Evolutionary conservation across 2,113 vertebrate species (phyloP), one percentile per base, ranked within the genome.

Genomic region (Leptodactylus fuscus): DNA sequence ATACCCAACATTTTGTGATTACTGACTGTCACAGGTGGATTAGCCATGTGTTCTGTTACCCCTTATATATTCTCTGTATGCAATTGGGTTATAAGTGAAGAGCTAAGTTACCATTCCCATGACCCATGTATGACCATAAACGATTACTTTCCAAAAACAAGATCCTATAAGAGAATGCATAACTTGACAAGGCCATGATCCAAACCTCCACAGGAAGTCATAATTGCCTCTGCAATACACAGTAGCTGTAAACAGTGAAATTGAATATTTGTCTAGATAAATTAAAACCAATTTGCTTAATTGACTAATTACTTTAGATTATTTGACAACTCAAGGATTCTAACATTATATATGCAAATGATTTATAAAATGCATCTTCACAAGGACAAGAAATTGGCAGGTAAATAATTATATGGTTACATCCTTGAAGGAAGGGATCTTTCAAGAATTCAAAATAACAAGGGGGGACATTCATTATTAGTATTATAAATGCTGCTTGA

Each of bases 201-300:
- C 53, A 55, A 2, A 5, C 1, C 53, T 9, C 22, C 4, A 1
- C 22, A n/a, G 53, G n/a, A 55, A 55, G 5, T n/a, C 8, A 16
- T 20, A 55, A n/a, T 55, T 55, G 53, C 53, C 22, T 16, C 15
- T 55, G 18, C 4, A 55, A 20, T 53, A 16, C 18, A 53, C 20
- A 16, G 49, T 69, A 5, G 32, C 32, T 20, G 6, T 41, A 41
- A 71, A 38, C 5, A 38, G 34, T 22, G 18, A 22, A 4, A 44
- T 41, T 71, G 16, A 71, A 41, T 41, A 71, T 71, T 71, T 71
- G 36, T 41, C 13, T 36, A 71, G 9, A 71, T 41, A 71, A 71
- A 71, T 71, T 38, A 41, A 71, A 71, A 71, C 49, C 46, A 75
- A 49, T 49, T 46, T 49, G n/a, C 69, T 49, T 44, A 75, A 75